Evolutionary conservation across 2,797 vertebrate genomes (phyloP), one percentile per base, ranked within the genome.

Genomic region (Chaetodon trifasciatus): DNA sequence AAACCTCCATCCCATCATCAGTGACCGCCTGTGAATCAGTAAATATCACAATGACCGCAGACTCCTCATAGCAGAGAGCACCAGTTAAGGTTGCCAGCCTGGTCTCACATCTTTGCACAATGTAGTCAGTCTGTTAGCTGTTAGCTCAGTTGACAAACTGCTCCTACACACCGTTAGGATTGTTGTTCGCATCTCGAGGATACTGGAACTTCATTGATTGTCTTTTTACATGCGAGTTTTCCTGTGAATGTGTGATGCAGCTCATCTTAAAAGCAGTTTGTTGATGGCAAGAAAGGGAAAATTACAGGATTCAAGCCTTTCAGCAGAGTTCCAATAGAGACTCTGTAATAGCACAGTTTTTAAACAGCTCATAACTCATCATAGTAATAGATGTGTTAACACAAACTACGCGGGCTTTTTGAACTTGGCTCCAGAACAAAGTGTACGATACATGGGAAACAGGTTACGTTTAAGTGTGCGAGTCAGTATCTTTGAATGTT

Each of bases 1-100:
- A 92, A 75, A 92, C 85, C 39, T 70, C 92, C 10, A 5, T 76
- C 63, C 28, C 88, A 66, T 78, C 71, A 76, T 85, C 87, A 85
- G 91, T 71, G 89, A 67, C 89, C 66, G 88, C 91, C 60, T 86
- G 93, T 56, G 68, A 92, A 62, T 73, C 94, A 70, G 91, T 79
- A 52, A 96, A 96, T 80, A 96, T 95, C 75, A 73, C 93, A 35
- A 84, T 88, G 68, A 82, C 88, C 63, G 91, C 93, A 32, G 96
- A 96, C 70, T 94, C 95, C 53, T 97, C 96, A 50, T 98, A 97
- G 96, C 93, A 86, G 35, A 60, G 58, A 58, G 57, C 44, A 9
- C 24, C 8, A 16, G 52, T 42, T 21, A 8, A 67, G n/a, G 19
- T 44, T 2, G 49, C 42, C 57, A 13, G 49, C 50, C 60, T 56